Evolutionary conservation across 1,140 invertebrate genomes (phyloP).

Genomic region (Lordiphosa stackelbergi): DNA sequence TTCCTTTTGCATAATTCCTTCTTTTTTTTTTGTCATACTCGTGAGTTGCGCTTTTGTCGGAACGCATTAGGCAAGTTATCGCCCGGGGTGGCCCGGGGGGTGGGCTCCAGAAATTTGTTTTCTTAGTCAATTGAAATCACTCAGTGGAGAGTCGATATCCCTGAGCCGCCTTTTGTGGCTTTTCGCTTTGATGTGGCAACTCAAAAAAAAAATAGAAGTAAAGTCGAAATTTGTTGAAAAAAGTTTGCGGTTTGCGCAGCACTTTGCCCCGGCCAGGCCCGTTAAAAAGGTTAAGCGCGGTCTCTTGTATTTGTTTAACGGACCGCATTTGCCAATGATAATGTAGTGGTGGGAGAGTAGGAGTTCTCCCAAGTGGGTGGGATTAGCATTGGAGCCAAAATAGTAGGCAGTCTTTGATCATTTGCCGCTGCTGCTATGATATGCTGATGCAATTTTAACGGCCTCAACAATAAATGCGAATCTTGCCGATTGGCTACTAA

Average conservation of each 20-base stretch:
- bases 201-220: constrained; percentile 3
- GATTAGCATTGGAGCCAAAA: no score
- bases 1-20: constrained; percentile 41
- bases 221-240: constrained; percentile 49
- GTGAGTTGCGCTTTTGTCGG: constrained; percentile 64
- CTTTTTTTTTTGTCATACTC: constrained; percentile 19
- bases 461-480: neutral
- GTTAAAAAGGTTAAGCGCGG: constrained; percentile 57
- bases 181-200: constrained; percentile 66
- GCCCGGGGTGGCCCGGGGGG: neutral
- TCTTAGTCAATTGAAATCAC: constrained; percentile 76
- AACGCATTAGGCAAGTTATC: constrained; percentile 54
- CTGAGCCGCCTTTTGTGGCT: constrained; percentile 48
- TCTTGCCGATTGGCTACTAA: neutral
- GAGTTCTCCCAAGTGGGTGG: no score
- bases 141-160: constrained; percentile 52
- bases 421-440: neutral
- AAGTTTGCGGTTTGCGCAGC: constrained; percentile 56
- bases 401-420: constrained; percentile 2
- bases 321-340: constrained; percentile 46
- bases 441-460: constrained; percentile 2
- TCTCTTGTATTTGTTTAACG: constrained; percentile 44
- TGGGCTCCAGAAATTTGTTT: constrained; percentile 57
- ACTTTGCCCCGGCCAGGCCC: constrained; percentile 20
- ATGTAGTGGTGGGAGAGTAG: neutral